Evolutionary conservation across 2,113 vertebrate species (phyloP).

Genomic region (Sphaerodactylus townsendi): DNA sequence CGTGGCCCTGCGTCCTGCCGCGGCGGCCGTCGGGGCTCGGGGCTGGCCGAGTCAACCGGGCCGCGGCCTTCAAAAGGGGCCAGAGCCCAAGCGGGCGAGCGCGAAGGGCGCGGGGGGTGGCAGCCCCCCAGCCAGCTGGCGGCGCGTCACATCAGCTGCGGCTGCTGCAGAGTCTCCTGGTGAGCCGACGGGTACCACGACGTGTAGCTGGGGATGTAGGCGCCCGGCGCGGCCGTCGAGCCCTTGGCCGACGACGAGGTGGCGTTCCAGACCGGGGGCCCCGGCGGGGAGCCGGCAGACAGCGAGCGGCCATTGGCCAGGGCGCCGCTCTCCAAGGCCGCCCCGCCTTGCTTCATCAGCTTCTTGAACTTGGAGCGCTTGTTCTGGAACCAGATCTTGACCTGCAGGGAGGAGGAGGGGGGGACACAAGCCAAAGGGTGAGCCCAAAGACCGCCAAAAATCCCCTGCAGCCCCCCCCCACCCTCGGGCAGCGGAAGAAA

Average conservation of each 20-base stretch:
- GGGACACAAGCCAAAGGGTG: not conserved
- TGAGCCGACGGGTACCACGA: conserved; percentile 97
- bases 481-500: too few species aligned
- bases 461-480: too few species aligned
- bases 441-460: not conserved
- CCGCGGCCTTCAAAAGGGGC: too few species aligned
- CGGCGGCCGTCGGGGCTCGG: conserved; percentile 26
- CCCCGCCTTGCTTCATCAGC: conserved; percentile 92
- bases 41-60: conserved; percentile 36
- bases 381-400: conserved; percentile 97
- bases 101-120: too few species aligned
- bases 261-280: conserved; percentile 93
- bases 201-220: conserved; percentile 98
- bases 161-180: conserved; percentile 99
- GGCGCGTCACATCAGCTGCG: conserved; percentile 93
- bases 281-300: conserved; percentile 87
- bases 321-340: conserved; percentile 86
- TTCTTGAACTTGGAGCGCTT: conserved; percentile 98
- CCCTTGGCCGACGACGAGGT: conserved; percentile 88
- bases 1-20: conserved; percentile 47
- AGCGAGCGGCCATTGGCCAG: conserved; percentile 90
- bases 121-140: not conserved
- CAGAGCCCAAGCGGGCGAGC: too few species aligned
- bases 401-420: conserved; percentile 66
- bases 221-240: conserved; percentile 84